Evolutionary conservation across 2,888 invertebrate species (phyloP).

Genomic region (Pediacus dermestoides): DNA sequence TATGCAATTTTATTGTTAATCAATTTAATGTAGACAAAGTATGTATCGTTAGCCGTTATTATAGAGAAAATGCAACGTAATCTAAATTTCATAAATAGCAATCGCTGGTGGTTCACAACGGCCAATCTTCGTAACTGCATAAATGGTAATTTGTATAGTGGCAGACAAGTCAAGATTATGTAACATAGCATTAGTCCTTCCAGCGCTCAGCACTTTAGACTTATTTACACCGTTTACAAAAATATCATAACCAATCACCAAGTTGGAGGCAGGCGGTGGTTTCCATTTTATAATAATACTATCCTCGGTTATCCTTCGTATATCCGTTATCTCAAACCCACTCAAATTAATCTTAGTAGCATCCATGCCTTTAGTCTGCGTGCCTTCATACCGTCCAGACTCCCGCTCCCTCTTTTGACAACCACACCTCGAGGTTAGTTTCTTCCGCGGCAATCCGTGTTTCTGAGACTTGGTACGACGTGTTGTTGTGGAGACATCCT

Average conservation of each 20-base stretch:
- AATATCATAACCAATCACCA: slow-evolving; percentile 35
- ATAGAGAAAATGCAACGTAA: no score
- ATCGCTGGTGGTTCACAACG: slow-evolving; percentile 37
- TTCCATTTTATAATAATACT: slow-evolving; percentile 39
- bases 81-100: slow-evolving; percentile 35
- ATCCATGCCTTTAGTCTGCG: slow-evolving; percentile 20
- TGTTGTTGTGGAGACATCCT: slow-evolving; percentile 16
- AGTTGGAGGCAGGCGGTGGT: slow-evolving; percentile 21
- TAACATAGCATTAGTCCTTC: slow-evolving; percentile 36
- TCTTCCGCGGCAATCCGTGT: slow-evolving; percentile 17
- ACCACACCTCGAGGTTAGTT: slow-evolving; percentile 24
- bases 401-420: slow-evolving; percentile 10
- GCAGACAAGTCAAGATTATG: slow-evolving; percentile 31
- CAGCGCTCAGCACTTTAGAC: slow-evolving; percentile 35
- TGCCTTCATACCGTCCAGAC: slow-evolving; percentile 15
- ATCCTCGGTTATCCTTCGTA: slow-evolving; percentile 34
- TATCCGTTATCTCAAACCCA: slow-evolving; percentile 35
- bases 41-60: no score
- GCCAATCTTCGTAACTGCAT: slow-evolving; percentile 33
- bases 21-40: no score
- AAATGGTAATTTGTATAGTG: slow-evolving; percentile 35
- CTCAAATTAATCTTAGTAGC: slow-evolving; percentile 25
- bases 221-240: slow-evolving; percentile 34
- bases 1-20: no score
- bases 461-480: slow-evolving; percentile 10